Conservation (phyloP, 2,797 vertebrate genomes). For the Falco novaeseelandiae region DNA sequence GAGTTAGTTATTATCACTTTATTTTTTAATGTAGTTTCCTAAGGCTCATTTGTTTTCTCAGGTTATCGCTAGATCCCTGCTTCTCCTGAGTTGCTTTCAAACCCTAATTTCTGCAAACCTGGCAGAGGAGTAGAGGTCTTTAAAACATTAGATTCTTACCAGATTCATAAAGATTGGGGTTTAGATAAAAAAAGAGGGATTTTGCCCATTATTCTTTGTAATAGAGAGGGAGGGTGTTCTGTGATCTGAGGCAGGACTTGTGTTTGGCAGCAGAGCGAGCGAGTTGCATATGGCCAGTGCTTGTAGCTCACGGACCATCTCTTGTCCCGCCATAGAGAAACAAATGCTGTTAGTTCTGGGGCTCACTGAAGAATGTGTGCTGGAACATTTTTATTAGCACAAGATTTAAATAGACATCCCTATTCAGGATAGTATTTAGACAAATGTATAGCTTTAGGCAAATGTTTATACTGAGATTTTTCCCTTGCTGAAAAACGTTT, state of each 20-base stretch:
- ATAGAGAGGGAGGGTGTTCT: not conserved
- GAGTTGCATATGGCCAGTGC: fast-evolving
- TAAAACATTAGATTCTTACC: not conserved
- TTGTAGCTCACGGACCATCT: not conserved
- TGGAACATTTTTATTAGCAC: not conserved
- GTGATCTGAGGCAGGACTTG: not conserved
- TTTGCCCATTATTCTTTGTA: not conserved
- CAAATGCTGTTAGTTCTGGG: not conserved
- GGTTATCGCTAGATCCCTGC: not conserved
- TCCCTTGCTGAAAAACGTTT: not conserved
- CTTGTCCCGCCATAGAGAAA: not conserved
- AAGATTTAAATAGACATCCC: not conserved
- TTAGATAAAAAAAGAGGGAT: not conserved
- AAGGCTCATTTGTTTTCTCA: not conserved
- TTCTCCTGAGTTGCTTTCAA: not conserved
- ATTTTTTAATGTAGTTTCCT: not conserved
- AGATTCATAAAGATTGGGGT: not conserved
- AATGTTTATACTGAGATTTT: not conserved
- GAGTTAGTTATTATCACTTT: not conserved
- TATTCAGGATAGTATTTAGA: not conserved
- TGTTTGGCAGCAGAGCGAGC: not conserved
- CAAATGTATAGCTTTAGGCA: not conserved
- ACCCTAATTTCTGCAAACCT: not conserved
- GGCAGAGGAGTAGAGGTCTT: not conserved
- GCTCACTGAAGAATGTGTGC: fast-evolving